Evolutionary conservation across 2,113 vertebrate species (phyloP).

Genomic region (Pomatostomus ruficeps): DNA sequence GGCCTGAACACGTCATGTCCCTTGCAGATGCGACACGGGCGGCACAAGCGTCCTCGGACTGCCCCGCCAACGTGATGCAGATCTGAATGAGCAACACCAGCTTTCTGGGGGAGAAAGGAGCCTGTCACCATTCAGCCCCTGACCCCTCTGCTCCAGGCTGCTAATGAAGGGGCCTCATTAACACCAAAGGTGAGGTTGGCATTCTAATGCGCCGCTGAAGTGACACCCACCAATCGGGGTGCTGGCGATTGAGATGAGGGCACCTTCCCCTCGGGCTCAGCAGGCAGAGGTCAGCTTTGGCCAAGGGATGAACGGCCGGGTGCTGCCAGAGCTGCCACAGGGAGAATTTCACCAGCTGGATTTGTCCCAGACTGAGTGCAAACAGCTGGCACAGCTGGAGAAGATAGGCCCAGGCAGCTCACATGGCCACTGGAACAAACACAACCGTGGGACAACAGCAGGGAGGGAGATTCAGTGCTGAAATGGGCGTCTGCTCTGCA

Average conservation of each 20-base stretch:
- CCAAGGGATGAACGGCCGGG: neutral
- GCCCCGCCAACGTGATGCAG: constrained; percentile 24
- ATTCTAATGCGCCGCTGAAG: neutral
- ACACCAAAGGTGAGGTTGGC: constrained; percentile 36
- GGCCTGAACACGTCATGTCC: neutral
- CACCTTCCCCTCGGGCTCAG: neutral
- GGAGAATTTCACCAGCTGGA: neutral
- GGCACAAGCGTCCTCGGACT: neutral
- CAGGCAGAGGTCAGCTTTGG: neutral
- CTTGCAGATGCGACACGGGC: constrained; percentile 40
- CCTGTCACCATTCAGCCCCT: neutral
- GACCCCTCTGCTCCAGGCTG: constrained; percentile 14
- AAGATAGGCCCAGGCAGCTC: neutral
- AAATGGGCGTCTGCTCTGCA: neutral
- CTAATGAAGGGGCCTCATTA: constrained; percentile 52
- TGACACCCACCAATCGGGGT: neutral
- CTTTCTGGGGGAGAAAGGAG: constrained; percentile 30
- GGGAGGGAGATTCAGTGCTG: neutral
- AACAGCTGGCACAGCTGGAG: neutral
- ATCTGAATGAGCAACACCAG: constrained; percentile 50
- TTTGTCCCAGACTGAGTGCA: neutral
- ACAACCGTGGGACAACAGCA: neutral
- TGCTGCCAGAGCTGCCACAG: neutral
- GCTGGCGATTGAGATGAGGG: neutral
- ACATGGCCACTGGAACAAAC: neutral